These are phyloP conservation scores for Branchipolynoe longqiensis DNA, from an alignment of 2,888 invertebrate species.

Conservation along the genomic window DNA sequence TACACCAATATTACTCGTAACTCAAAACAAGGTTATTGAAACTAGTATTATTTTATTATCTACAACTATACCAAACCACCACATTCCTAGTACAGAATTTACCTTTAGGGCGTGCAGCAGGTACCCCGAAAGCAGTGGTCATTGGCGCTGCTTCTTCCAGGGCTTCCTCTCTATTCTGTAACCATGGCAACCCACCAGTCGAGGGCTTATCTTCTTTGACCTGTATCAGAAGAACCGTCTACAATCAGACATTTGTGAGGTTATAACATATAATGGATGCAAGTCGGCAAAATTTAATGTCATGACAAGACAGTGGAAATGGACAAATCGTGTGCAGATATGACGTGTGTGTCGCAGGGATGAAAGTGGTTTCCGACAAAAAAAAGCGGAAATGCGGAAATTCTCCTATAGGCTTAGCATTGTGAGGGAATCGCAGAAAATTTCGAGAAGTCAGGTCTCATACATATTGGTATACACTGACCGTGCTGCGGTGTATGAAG, in stretches of 20 bases:
- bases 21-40: no score
- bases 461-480: no score
- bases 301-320: not conserved
- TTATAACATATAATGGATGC: not conserved
- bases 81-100: not conserved
- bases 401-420: no score
- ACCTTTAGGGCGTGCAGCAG: not conserved
- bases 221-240: not conserved
- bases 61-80: not conserved
- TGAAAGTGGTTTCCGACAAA: no score
- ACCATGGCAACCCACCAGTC: conserved; percentile 58
- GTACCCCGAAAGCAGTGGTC: not conserved
- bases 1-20: no score
- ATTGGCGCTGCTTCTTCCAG: not conserved
- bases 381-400: no score
- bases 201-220: conserved; percentile 21
- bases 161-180: conserved; percentile 56
- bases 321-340: not conserved
- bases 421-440: no score
- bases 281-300: not conserved
- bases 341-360: not conserved
- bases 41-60: not conserved
- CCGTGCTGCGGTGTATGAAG: no score
- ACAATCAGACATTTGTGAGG: not conserved
- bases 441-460: no score